These are phyloP conservation scores for Acridotheres tristis DNA, from an alignment of 2,797 vertebrate genomes.

Conservation along the genomic window DNA sequence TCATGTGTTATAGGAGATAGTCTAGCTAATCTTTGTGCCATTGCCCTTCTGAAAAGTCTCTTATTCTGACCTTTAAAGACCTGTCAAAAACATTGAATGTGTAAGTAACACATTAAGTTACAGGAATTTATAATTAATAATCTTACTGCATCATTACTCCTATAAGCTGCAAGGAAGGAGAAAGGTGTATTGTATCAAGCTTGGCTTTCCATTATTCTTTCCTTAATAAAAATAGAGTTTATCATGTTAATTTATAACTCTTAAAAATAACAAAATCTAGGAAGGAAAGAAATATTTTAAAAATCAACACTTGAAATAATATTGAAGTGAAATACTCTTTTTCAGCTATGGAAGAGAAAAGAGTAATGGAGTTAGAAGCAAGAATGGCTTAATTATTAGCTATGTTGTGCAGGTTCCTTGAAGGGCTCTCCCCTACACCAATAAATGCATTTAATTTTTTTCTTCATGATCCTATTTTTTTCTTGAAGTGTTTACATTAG, in stretches of 20 bases:
- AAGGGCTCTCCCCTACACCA: background rate
- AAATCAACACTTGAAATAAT: background rate
- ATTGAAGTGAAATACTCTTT: background rate
- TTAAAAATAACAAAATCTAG: background rate
- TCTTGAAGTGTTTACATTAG: background rate
- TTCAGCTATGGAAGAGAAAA: background rate
- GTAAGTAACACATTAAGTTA: background rate
- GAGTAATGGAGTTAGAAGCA: background rate
- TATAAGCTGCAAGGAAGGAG: background rate
- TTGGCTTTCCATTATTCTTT: background rate
- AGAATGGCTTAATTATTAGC: background rate
- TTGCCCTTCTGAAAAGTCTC: background rate
- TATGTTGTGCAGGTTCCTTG: slow-evolving; percentile 9
- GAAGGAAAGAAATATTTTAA: background rate
- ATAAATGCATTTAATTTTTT: background rate
- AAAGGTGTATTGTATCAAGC: background rate
- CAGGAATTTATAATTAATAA: background rate
- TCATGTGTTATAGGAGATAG: background rate
- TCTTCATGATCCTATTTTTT: background rate
- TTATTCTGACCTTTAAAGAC: background rate
- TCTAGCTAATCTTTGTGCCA: background rate
- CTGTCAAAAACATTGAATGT: background rate
- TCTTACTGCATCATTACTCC: background rate
- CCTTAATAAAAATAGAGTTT: background rate
- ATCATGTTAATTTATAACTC: background rate